Conservation (phyloP, 2,113 vertebrate genomes). For the Kryptolebias marmoratus region DNA sequence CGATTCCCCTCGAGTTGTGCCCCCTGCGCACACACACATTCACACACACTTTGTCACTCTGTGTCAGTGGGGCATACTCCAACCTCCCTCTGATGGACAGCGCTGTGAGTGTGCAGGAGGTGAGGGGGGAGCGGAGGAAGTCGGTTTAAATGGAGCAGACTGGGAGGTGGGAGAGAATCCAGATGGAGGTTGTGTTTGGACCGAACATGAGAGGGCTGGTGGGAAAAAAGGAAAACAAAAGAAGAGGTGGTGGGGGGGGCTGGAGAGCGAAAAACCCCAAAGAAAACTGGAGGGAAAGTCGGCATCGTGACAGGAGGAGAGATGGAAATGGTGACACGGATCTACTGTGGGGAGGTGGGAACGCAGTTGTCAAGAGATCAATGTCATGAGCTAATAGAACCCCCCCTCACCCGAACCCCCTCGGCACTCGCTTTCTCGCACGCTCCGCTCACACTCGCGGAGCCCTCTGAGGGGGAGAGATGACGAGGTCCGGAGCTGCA, state of each 20-base stretch:
- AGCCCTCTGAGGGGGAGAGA: conserved; percentile 55
- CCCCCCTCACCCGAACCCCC: conserved; percentile 31
- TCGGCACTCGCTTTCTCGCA: conserved; percentile 1
- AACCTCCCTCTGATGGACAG: conserved; percentile 53
- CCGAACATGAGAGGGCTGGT: conserved; percentile 14
- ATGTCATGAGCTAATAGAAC: conserved; percentile 63
- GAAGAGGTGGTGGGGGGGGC: conserved; percentile 3
- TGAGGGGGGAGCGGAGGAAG: conserved; percentile 29
- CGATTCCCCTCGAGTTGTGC: conserved; percentile 47
- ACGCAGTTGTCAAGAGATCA: conserved; percentile 75
- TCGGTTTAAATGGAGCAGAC: conserved; percentile 55
- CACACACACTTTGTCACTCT: conserved; percentile 16
- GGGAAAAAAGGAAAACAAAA: conserved; percentile 9
- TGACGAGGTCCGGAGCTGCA: conserved; percentile 72
- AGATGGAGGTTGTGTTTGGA: conserved; percentile 24
- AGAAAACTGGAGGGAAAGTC: background rate
- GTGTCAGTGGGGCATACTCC: conserved; percentile 27
- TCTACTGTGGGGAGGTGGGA: conserved; percentile 10
- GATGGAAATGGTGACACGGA: conserved; percentile 62
- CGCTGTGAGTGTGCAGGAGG: conserved; percentile 38
- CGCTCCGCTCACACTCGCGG: conserved; percentile 30
- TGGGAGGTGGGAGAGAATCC: conserved; percentile 40
- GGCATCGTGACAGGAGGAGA: conserved; percentile 27
- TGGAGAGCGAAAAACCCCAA: background rate
- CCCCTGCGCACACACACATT: conserved; percentile 24